Base-by-base conservation (phyloP, 1,140 invertebrate species). In the Globodera rostochiensis region DNA sequence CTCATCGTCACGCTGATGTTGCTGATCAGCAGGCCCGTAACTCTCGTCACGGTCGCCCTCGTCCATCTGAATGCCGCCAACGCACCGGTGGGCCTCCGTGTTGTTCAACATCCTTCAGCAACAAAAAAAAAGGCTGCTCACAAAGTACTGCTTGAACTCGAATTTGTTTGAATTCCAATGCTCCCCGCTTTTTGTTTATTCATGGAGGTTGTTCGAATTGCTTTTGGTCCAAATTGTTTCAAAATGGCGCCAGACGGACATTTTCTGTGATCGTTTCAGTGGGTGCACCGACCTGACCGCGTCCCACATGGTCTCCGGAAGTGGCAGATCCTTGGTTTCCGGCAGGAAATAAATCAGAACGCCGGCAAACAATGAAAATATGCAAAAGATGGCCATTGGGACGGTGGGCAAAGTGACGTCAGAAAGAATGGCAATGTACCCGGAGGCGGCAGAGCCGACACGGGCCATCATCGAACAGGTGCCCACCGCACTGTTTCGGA, bases 381-480 rank as follows among this genome's bases (percentile, higher is more conserved):
- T 71, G 57, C 84, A 86, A 80, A 86, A 86, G 9, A 86, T 86
- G 7, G 70, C 84, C 85, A 86, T 86, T 45, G 85, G 85, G 8
- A 86, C 88, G 19, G 87, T 83, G n/a, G 88, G 88, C 25, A 84
- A 74, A n/a, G 83, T 85, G 25, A 85, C 73, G 67, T 85, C 83
- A 6, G 82, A 84, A 45, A 86, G 64, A 25, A 88, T 88, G 25
- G 88, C 88, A 69, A 89, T 86, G 64, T 84, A 86, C n/a, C 81
- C 84, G 25, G 83, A 84, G 47, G 86, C 74, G 13, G 86, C 88
- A 1, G 88, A 81, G n/a, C 87, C 88, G 57, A 88, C 77, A 49
- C 87, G 84, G 53, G 87, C 87, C 0, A 82, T 78, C 81, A 86
- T 86, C 1, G 80, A 84, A 73, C 83, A 86, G 6, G 86, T 83